phyloP scores from a whole-genome alignment of 2,888 invertebrate species.

The Agrotis segetum region DNA sequence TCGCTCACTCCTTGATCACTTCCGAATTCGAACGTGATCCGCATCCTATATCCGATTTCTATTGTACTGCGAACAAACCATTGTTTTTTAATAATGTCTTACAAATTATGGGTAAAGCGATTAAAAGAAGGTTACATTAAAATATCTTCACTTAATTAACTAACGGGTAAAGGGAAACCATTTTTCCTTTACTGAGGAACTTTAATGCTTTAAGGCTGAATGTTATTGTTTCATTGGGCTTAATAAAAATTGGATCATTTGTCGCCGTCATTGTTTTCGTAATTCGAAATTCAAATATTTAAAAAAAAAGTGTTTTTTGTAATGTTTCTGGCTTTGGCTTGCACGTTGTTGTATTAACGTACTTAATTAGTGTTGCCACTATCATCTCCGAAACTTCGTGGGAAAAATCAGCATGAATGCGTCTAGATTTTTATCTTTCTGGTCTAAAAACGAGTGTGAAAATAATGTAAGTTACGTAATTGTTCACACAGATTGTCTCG shows the following conservation, averaged over 20 bases:
- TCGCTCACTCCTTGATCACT: slow-evolving; percentile 65
- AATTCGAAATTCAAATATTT: slow-evolving; percentile 26
- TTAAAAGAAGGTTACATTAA: slow-evolving; percentile 42
- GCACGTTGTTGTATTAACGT: background rate
- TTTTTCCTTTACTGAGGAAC: slow-evolving; percentile 9
- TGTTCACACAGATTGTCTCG: slow-evolving; percentile 49
- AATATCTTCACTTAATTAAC: slow-evolving; percentile 21
- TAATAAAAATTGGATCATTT: background rate
- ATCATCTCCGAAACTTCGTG: slow-evolving; percentile 49
- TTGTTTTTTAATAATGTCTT: slow-evolving; percentile 42
- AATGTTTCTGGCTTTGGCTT: no score
- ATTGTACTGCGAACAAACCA: slow-evolving; percentile 50
- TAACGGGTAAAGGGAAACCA: background rate
- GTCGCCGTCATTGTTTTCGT: no score
- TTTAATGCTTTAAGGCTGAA: slow-evolving; percentile 34
- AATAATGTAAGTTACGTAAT: slow-evolving; percentile 52
- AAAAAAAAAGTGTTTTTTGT: background rate
- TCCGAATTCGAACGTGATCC: slow-evolving; percentile 64
- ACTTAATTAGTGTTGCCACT: slow-evolving; percentile 39
- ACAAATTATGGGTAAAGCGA: slow-evolving; percentile 18
- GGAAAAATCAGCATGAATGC: slow-evolving; percentile 55
- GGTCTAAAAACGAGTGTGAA: slow-evolving; percentile 60
- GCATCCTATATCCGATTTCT: slow-evolving; percentile 65
- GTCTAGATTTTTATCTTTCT: slow-evolving; percentile 63
- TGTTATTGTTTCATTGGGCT: background rate